phyloP scores from a whole-genome alignment of 2,888 invertebrate species.

The Pterostichus madidus region DNA sequence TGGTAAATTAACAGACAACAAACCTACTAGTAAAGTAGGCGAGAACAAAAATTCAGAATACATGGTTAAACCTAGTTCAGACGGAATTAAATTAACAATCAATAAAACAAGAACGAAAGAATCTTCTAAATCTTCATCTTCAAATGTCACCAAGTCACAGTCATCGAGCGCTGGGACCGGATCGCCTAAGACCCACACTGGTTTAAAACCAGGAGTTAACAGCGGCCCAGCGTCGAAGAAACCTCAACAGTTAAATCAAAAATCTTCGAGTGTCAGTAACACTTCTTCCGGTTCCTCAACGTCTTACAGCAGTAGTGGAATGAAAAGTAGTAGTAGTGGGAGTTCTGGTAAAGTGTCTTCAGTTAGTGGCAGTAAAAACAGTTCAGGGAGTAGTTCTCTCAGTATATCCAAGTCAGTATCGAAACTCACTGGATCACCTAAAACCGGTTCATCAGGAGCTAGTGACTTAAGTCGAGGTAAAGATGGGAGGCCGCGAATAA shows the following conservation, averaged over 20 bases:
- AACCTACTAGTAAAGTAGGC: conserved; percentile 74
- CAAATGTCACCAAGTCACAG: conserved; percentile 63
- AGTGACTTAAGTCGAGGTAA: conserved; percentile 82
- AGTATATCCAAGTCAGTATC: conserved; percentile 72
- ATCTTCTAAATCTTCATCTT: conserved; percentile 77
- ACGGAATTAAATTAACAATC: conserved; percentile 94
- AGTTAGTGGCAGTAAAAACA: conserved; percentile 77
- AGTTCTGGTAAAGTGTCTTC: conserved; percentile 61
- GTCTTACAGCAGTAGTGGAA: conserved; percentile 69
- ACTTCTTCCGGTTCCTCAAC: conserved; percentile 58
- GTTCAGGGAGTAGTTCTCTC: conserved; percentile 74
- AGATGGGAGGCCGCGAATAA: conserved; percentile 81
- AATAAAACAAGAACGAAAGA: conserved; percentile 92
- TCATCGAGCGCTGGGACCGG: conserved; percentile 80
- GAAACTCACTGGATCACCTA: conserved; percentile 82
- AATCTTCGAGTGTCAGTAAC: conserved; percentile 71
- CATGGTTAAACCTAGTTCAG: conserved; percentile 93
- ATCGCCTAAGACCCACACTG: conserved; percentile 90
- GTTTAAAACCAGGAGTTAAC: conserved; percentile 89
- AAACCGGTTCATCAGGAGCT: conserved; percentile 78
- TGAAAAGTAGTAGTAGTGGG: conserved; percentile 58
- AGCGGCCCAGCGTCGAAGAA: conserved; percentile 93
- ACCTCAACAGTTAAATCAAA: conserved; percentile 80
- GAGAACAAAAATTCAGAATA: conserved; percentile 88
- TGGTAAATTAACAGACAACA: conserved; percentile 74